A percentile compares a stretch with the other conserved stretches of the same genome.
phyloP scores from a whole-genome alignment of 2,113 vertebrate genomes.

The Semnopithecus entellus region DNA sequence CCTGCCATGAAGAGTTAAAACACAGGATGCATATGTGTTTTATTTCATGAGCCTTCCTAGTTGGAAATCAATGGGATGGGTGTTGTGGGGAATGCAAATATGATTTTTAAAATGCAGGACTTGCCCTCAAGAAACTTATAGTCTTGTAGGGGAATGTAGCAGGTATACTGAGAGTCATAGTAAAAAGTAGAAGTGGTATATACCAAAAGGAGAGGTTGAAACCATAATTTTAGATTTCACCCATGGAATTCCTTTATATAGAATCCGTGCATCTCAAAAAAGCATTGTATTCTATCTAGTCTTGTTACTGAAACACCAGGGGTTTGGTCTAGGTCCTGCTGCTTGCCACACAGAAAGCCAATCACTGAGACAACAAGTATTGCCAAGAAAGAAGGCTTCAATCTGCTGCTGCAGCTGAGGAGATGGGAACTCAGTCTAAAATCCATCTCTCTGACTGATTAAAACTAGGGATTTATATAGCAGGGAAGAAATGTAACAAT shows the following conservation, averaged over 20 bases:
- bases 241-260: neutral
- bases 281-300: neutral
- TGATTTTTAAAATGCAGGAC: neutral
- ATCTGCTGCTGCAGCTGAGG: no score
- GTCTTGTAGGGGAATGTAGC: neutral
- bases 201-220: neutral
- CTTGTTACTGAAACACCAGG: no score
- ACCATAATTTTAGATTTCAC: neutral
- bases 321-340: no score
- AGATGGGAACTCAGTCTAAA: no score
- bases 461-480: no score
- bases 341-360: no score
- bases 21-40: neutral
- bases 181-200: neutral
- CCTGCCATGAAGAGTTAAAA: neutral
- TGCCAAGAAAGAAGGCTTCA: no score
- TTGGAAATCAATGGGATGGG: neutral
- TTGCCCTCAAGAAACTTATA: neutral
- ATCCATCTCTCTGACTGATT: no score
- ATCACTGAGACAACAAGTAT: no score
- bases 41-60: neutral
- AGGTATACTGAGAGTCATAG: neutral
- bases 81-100: neutral
- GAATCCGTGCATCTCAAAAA: neutral
- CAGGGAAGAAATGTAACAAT: no score